These are phyloP conservation scores for Drosophila aff. DNA, from an alignment of 1,140 invertebrate genomes.

Conservation along the genomic window DNA sequence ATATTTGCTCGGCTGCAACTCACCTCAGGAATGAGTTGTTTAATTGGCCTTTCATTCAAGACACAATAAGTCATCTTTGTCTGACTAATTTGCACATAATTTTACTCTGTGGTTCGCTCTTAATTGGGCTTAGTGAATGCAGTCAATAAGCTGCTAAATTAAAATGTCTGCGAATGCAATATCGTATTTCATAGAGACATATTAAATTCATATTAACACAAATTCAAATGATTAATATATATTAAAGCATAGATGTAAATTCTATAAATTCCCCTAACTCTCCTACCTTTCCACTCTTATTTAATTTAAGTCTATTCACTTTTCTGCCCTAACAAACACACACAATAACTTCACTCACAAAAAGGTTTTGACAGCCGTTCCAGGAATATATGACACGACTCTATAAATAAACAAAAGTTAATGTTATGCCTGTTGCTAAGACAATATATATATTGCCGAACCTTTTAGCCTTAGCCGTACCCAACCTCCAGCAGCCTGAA, in stretches of 20 bases:
- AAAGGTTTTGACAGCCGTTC: constrained; percentile 10
- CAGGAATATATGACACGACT: constrained; percentile 17
- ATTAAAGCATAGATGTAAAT: too few relatives aligned
- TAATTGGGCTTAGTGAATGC: not conserved
- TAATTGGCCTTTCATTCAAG: constrained; percentile 4
- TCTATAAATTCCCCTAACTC: not conserved
- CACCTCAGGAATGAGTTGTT: not conserved
- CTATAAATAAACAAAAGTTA: constrained; percentile 51
- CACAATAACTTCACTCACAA: constrained; percentile 5
- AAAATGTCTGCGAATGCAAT: not conserved
- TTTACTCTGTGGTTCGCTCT: not conserved
- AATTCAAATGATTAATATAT: not conserved
- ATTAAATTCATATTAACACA: not conserved
- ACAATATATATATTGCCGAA: constrained; percentile 44
- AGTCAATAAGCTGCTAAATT: not conserved
- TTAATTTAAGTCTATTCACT: constrained; percentile 2
- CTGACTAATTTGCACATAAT: constrained; percentile 10
- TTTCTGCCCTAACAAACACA: constrained; percentile 5
- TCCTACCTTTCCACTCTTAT: not conserved
- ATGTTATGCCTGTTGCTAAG: constrained; percentile 58
- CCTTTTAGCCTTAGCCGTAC: constrained; percentile 17
- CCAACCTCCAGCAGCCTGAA: not conserved
- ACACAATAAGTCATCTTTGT: constrained; percentile 6
- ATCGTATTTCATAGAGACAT: not conserved
- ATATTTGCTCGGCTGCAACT: not conserved